Evolutionary conservation across 2,888 invertebrate species (phyloP).

Genomic region (Chalcosyrphus nemorum): DNA sequence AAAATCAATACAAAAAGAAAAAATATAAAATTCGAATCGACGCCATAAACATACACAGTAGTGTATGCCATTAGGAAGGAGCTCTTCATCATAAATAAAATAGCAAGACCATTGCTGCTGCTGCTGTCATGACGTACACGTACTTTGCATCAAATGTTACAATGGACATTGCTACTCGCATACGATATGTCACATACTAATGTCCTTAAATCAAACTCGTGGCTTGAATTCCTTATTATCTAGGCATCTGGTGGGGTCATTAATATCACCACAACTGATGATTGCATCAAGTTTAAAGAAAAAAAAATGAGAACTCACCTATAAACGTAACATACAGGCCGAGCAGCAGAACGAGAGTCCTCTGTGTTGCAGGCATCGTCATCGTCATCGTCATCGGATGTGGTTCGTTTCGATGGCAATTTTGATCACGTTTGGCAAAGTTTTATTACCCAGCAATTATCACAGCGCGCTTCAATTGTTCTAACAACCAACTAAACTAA

Average conservation of each 20-base stretch:
- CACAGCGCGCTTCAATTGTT: constrained; percentile 66
- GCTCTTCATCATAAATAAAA: background rate
- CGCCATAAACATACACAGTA: background rate
- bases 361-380: constrained; percentile 44
- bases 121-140: background rate
- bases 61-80: background rate
- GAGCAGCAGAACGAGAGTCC: constrained; percentile 43
- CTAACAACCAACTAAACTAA: background rate
- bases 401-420: constrained; percentile 59
- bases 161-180: background rate
- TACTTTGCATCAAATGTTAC: constrained; percentile 1
- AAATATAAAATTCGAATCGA: too few species aligned
- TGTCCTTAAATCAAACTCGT: background rate
- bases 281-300: too few species aligned
- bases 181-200: background rate
- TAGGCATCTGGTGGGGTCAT: background rate
- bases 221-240: background rate
- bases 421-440: constrained; percentile 42
- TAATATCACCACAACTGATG: too few species aligned
- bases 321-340: constrained; percentile 42
- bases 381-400: constrained; percentile 58
- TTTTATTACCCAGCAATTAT: constrained; percentile 57
- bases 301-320: too few species aligned
- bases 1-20: background rate
- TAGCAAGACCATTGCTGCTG: background rate